These are phyloP conservation scores for Macrostomum lignano DNA, from an alignment of 1,140 invertebrate genomes.

Conservation along the genomic window DNA sequence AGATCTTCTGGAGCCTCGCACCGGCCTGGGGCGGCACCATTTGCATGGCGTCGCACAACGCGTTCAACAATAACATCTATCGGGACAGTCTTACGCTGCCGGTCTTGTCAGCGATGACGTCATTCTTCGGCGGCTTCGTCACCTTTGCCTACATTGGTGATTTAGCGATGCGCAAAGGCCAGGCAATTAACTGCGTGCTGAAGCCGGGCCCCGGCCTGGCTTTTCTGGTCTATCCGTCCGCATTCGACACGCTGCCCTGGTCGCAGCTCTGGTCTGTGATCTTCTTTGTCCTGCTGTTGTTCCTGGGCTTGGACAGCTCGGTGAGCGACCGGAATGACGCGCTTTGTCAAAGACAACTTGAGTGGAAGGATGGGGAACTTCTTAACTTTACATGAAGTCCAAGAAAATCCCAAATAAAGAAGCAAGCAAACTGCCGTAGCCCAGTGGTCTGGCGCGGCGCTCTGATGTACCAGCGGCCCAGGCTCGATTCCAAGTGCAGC, in stretches of 20 bases:
- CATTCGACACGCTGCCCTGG: slow-evolving; percentile 42
- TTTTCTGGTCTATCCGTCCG: slow-evolving; percentile 52
- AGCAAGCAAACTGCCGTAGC: too few relatives aligned
- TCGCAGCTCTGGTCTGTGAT: slow-evolving; percentile 47
- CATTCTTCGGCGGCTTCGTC: slow-evolving; percentile 22
- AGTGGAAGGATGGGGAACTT: too few relatives aligned
- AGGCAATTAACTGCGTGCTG: slow-evolving; percentile 34
- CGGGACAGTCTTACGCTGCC: slow-evolving; percentile 47
- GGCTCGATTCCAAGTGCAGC: too few relatives aligned
- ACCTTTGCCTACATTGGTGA: slow-evolving; percentile 16
- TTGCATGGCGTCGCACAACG: slow-evolving; percentile 48
- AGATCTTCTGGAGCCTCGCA: slow-evolving; percentile 42
- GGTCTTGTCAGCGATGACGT: slow-evolving; percentile 50
- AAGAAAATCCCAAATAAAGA: too few relatives aligned
- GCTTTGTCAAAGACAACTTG: too few relatives aligned
- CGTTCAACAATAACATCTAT: slow-evolving; percentile 42
- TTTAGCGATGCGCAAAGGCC: slow-evolving; percentile 9
- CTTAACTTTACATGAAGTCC: too few relatives aligned
- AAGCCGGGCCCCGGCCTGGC: slow-evolving; percentile 42
- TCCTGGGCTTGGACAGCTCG: slow-evolving; percentile 9
- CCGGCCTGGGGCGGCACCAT: slow-evolving; percentile 43
- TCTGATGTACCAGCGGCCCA: too few relatives aligned
- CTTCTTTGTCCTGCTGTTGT: slow-evolving; percentile 36
- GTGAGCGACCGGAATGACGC: too few relatives aligned
- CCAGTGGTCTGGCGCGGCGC: too few relatives aligned